These are phyloP conservation scores for Thunnus thynnus DNA, from an alignment of 2,113 vertebrate species.

Conservation along the genomic window DNA sequence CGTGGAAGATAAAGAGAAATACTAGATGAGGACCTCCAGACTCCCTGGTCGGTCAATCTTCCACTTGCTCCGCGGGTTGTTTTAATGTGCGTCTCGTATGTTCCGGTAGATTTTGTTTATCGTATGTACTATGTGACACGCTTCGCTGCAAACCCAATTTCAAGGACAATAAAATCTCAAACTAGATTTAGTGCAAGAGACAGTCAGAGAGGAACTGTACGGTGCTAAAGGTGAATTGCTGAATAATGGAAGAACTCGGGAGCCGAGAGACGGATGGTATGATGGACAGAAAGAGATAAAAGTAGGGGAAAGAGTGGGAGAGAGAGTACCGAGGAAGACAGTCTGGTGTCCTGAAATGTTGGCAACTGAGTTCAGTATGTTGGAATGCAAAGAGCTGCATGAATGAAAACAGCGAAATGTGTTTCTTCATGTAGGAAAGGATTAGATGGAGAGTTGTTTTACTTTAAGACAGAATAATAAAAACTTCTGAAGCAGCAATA, in stretches of 20 bases:
- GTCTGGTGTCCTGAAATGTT: constrained; percentile 2
- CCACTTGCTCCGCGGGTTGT: not conserved
- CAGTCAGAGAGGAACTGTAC: constrained; percentile 21
- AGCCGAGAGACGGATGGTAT: constrained; percentile 8
- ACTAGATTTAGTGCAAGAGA: constrained; percentile 58
- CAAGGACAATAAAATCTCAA: constrained; percentile 73
- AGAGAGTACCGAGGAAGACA: not conserved
- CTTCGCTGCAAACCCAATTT: constrained; percentile 67
- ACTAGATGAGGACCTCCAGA: not conserved
- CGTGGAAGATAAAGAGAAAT: not conserved
- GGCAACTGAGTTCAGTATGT: constrained; percentile 14
- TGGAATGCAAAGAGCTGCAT: constrained; percentile 2
- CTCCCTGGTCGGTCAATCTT: constrained; percentile 16
- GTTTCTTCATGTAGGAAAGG: not conserved
- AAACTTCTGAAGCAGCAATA: not conserved
- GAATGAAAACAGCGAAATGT: not conserved
- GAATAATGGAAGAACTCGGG: constrained; percentile 55
- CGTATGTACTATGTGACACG: constrained; percentile 9
- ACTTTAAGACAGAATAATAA: not conserved
- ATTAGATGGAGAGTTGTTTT: not conserved
- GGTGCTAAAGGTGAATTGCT: constrained; percentile 48
- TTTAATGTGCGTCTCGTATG: constrained; percentile 45
- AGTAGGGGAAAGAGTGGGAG: not conserved
- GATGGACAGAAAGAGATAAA: constrained; percentile 42
- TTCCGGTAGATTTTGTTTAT: constrained; percentile 60